Conservation (phyloP, 2,888 invertebrate species). For the Ormyrus rosae region DNA sequence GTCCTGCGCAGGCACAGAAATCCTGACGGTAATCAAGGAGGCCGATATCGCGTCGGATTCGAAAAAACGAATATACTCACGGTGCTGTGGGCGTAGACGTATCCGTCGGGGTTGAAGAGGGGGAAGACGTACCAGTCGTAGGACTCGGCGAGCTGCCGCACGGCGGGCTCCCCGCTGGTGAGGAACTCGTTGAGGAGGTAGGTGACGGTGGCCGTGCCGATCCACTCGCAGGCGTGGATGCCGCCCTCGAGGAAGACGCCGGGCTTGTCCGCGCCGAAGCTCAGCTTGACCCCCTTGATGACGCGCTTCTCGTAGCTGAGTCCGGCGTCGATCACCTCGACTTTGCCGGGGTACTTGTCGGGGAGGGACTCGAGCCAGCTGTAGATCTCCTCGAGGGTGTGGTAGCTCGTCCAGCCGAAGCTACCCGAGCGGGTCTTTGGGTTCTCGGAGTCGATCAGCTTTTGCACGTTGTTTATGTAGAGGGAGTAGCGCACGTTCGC, state of each 20-base stretch:
- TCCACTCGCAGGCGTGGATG: constrained; percentile 88
- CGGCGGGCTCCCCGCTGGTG: constrained; percentile 77
- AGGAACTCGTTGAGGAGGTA: constrained; percentile 81
- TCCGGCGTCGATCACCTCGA: constrained; percentile 73
- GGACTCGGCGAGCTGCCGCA: constrained; percentile 77
- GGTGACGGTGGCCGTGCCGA: constrained; percentile 81
- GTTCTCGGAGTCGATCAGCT: constrained; percentile 65
- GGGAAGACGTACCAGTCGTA: constrained; percentile 88
- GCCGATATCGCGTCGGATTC: background rate
- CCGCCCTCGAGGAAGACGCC: constrained; percentile 80
- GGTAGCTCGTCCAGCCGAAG: constrained; percentile 80
- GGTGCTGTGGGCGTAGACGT: constrained; percentile 80
- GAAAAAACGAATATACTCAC: constrained; percentile 49
- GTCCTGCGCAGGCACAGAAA: constrained; percentile 71
- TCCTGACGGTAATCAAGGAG: background rate
- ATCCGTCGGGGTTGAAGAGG: constrained; percentile 89
- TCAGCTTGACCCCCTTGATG: constrained; percentile 58
- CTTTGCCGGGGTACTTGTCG: constrained; percentile 74
- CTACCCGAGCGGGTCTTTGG: background rate
- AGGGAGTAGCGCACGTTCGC: constrained; percentile 74
- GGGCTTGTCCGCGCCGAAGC: constrained; percentile 76
- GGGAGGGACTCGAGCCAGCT: constrained; percentile 78
- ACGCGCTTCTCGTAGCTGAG: constrained; percentile 52
- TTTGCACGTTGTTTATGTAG: constrained; percentile 80
- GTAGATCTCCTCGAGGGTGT: constrained; percentile 78